Conservation (phyloP, 2,797 vertebrate genomes). For the Benthosema pterotum region DNA sequence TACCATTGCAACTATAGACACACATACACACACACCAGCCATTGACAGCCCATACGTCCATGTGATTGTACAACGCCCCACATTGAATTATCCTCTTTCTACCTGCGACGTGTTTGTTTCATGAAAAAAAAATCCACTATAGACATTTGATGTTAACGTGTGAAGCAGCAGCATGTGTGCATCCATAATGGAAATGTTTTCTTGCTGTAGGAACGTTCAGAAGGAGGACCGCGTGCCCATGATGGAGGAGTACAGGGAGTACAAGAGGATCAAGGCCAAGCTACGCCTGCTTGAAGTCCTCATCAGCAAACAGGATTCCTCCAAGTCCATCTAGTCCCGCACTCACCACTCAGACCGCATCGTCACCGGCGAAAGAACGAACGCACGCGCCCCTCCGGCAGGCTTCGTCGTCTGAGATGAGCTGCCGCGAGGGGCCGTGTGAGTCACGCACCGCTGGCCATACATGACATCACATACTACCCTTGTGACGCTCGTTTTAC, state of each 20-base stretch:
- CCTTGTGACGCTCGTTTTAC: background rate
- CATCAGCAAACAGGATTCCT: slow-evolving; percentile 98
- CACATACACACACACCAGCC: background rate
- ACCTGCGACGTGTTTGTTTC: too few relatives aligned
- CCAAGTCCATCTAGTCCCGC: slow-evolving; percentile 90
- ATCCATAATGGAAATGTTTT: background rate
- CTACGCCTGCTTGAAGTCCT: slow-evolving; percentile 96
- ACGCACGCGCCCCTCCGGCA: background rate
- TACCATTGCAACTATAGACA: slow-evolving; percentile 2
- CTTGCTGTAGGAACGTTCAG: slow-evolving; percentile 85
- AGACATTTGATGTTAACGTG: too few relatives aligned
- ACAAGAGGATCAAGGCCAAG: slow-evolving; percentile 98
- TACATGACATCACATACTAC: background rate
- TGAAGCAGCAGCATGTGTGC: too few relatives aligned
- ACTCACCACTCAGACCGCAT: slow-evolving; percentile 13
- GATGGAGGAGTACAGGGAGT: slow-evolving; percentile 94
- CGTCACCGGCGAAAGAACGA: slow-evolving; percentile 21
- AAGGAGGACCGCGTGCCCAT: slow-evolving; percentile 94
- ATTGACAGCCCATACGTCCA: too few relatives aligned
- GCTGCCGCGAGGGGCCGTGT: too few relatives aligned
- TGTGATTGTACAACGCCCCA: too few relatives aligned
- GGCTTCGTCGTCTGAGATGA: background rate
- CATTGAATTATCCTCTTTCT: background rate
- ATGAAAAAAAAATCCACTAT: too few relatives aligned
- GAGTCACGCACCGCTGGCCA: background rate